Percentiles rank a stretch among this genome's conserved stretches.
These are phyloP conservation scores for Nanger granti DNA, from an alignment of 2,113 vertebrate species.

Conservation along the genomic window DNA sequence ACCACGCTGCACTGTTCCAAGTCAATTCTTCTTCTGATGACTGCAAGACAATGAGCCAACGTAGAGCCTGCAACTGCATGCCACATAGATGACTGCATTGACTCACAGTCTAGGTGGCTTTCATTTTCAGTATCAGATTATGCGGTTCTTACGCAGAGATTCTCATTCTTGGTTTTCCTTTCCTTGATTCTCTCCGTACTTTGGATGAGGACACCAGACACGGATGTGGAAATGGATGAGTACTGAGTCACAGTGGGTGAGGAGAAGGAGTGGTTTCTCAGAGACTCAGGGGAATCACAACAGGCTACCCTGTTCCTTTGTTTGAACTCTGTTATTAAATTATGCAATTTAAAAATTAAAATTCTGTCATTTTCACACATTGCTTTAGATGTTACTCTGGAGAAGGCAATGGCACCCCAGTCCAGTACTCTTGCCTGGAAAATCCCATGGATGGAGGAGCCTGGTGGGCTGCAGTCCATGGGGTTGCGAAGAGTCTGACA, in stretches of 20 bases:
- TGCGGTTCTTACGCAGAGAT: background rate
- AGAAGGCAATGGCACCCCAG: no score
- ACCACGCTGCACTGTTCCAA: fast-evolving
- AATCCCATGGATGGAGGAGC: no score
- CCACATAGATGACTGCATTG: no score
- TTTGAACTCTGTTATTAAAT: background rate
- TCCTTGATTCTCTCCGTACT: background rate
- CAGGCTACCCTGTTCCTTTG: background rate
- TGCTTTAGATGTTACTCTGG: background rate
- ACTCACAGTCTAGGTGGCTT: background rate
- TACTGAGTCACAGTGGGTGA: background rate
- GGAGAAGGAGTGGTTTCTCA: background rate
- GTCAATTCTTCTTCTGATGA: background rate
- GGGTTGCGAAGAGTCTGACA: no score
- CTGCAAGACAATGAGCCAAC: background rate
- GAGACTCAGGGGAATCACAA: background rate
- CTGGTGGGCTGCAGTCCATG: no score
- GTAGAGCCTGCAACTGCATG: fast-evolving
- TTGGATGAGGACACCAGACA: background rate
- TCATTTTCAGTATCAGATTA: background rate
- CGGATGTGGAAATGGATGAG: background rate
- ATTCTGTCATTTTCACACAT: background rate
- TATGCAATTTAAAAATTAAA: background rate
- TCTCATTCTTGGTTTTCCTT: background rate
- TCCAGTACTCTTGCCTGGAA: no score